Conservation (phyloP, 92 coral and sea anemone genomes). For the Epizoanthus stellaris region DNA sequence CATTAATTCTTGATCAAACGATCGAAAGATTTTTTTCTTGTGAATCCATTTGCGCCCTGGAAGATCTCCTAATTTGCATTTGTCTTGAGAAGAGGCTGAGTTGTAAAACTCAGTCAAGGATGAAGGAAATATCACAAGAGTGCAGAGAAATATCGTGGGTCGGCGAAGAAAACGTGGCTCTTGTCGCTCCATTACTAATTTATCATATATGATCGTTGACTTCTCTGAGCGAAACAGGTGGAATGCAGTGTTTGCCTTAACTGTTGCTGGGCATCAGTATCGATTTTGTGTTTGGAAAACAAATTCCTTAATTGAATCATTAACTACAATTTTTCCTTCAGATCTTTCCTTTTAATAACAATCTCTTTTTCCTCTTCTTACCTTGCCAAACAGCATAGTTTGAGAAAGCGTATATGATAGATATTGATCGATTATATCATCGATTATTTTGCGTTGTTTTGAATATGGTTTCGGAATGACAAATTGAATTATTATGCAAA, state of each 20-base stretch:
- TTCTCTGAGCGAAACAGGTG: slow-evolving; percentile 26
- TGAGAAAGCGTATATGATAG: neutral
- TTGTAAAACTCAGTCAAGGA: slow-evolving; percentile 17
- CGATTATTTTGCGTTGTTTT: slow-evolving; percentile 1
- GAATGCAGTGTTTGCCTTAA: neutral
- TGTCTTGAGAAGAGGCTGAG: neutral
- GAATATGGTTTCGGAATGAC: slow-evolving; percentile 17
- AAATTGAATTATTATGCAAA: slow-evolving; percentile 1
- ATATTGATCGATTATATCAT: neutral
- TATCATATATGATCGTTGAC: slow-evolving; percentile 9
- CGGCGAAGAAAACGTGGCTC: neutral
- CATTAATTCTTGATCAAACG: slow-evolving; percentile 6
- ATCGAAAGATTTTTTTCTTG: too few relatives aligned
- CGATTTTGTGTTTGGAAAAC: slow-evolving; percentile 21
- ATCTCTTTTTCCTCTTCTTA: neutral
- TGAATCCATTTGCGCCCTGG: neutral
- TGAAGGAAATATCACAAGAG: slow-evolving; percentile 11
- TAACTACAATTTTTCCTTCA: neutral
- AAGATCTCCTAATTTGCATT: slow-evolving; percentile 45
- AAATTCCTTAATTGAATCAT: slow-evolving; percentile 9
- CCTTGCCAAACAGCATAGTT: neutral
- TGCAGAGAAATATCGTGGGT: neutral
- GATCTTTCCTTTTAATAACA: neutral
- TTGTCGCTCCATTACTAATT: slow-evolving; percentile 27
- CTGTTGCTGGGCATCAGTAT: slow-evolving; percentile 23